Evolutionary conservation across 1,140 invertebrate genomes (phyloP).

Genomic region (Orchesella cincta): DNA sequence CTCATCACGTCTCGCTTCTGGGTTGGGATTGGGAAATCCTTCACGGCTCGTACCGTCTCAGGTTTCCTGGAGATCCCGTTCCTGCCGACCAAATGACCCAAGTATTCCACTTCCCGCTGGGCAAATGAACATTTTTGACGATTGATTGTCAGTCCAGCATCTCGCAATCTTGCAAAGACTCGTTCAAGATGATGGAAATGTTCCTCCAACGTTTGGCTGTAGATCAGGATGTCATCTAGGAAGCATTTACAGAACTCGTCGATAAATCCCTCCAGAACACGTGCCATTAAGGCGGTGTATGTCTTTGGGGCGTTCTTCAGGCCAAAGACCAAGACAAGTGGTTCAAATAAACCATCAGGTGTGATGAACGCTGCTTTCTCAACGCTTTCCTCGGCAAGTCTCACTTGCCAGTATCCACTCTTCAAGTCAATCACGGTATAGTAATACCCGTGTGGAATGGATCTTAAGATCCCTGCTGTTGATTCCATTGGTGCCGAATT

Average conservation of each 20-base stretch:
- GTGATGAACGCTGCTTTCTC: constrained; percentile 55
- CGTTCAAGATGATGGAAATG: constrained; percentile 38
- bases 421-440: neutral
- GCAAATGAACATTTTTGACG: constrained; percentile 51
- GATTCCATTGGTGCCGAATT: constrained; percentile 23
- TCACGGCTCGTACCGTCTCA: constrained; percentile 55
- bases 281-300: constrained; percentile 50
- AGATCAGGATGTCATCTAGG: constrained; percentile 53
- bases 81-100: constrained; percentile 54
- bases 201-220: constrained; percentile 28
- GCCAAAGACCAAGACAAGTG: constrained; percentile 52
- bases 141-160: neutral
- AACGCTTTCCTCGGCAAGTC: constrained; percentile 29
- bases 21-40: constrained; percentile 52
- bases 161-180: constrained; percentile 26
- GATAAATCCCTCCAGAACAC: constrained; percentile 42
- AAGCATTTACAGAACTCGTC: constrained; percentile 46
- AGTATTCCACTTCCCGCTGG: constrained; percentile 52
- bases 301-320: constrained; percentile 52
- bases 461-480: neutral
- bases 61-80: constrained; percentile 54
- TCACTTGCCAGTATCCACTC: neutral
- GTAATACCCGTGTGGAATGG: neutral
- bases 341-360: constrained; percentile 52
- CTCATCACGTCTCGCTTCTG: constrained; percentile 54